Evolutionary conservation across 64 coral and sea anemone genomes (phyloP).

Genomic region (Stylophora pistillata): DNA sequence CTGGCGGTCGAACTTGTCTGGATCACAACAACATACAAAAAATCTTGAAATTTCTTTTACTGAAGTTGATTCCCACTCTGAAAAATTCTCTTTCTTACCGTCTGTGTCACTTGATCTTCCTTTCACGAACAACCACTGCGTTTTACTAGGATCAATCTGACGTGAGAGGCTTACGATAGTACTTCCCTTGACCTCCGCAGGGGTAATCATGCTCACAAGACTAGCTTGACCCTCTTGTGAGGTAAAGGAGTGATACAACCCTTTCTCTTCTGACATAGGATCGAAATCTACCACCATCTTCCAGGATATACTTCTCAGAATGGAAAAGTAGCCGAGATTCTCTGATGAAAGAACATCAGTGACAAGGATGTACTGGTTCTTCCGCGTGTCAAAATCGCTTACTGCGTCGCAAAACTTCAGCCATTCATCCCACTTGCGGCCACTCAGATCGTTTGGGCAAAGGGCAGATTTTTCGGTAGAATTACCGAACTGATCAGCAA

Average conservation of each 20-base stretch:
- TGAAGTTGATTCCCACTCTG: constrained; percentile 57
- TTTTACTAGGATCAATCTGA: constrained; percentile 65
- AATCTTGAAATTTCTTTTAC: constrained; percentile 70
- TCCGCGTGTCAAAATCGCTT: constrained; percentile 55
- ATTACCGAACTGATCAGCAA: not conserved
- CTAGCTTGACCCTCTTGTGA: constrained; percentile 47
- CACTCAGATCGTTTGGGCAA: constrained; percentile 39
- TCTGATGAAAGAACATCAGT: constrained; percentile 56
- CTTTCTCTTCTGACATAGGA: constrained; percentile 78
- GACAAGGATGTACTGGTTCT: constrained; percentile 77
- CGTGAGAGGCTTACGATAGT: constrained; percentile 39
- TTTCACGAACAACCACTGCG: constrained; percentile 80
- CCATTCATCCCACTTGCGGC: constrained; percentile 71
- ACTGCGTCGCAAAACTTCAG: constrained; percentile 67
- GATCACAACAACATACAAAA: constrained; percentile 77
- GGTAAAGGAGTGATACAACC: constrained; percentile 66
- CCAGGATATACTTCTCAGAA: constrained; percentile 76
- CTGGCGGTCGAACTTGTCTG: constrained; percentile 75
- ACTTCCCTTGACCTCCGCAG: constrained; percentile 45
- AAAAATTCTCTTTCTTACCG: constrained; percentile 28
- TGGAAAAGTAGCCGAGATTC: constrained; percentile 46
- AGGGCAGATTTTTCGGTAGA: not conserved
- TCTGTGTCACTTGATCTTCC: constrained; percentile 61
- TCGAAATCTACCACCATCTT: constrained; percentile 86
- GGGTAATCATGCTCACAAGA: constrained; percentile 67